These are phyloP conservation scores for Tupaia tana DNA, from an alignment of 2,113 vertebrate genomes.

Conservation along the genomic window DNA sequence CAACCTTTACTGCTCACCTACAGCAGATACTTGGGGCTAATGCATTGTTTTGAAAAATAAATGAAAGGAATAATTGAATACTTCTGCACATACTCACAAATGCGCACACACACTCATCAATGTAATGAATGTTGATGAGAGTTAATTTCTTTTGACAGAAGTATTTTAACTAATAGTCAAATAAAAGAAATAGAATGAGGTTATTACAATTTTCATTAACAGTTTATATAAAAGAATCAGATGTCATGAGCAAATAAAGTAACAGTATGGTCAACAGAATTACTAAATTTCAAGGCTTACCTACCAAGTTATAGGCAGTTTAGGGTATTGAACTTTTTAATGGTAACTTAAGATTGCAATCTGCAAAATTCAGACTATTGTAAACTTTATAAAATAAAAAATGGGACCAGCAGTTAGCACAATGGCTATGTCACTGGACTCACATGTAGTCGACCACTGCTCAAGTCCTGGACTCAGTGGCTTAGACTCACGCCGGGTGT, in stretches of 20 bases:
- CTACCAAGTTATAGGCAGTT: background rate
- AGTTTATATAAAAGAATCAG: background rate
- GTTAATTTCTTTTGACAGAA: conserved; percentile 1
- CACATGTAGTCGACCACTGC: no score
- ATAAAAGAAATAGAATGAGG: background rate
- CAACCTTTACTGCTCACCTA: background rate
- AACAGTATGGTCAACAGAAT: background rate
- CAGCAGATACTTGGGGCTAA: background rate
- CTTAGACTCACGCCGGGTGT: no score
- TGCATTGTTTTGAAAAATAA: conserved; percentile 1
- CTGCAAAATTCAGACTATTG: background rate
- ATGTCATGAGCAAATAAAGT: background rate
- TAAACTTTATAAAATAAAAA: background rate
- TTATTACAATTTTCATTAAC: background rate
- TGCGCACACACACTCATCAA: background rate
- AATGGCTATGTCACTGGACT: no score
- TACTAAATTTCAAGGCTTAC: background rate
- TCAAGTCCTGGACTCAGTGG: no score
- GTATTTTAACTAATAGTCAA: background rate
- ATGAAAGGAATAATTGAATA: background rate
- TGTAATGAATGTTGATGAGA: background rate
- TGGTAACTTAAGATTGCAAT: background rate
- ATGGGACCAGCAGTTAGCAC: no score
- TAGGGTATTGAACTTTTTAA: background rate
- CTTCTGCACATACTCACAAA: no score